phyloP scores from a whole-genome alignment of 2,888 invertebrate species.

The Harmothoe impar region DNA sequence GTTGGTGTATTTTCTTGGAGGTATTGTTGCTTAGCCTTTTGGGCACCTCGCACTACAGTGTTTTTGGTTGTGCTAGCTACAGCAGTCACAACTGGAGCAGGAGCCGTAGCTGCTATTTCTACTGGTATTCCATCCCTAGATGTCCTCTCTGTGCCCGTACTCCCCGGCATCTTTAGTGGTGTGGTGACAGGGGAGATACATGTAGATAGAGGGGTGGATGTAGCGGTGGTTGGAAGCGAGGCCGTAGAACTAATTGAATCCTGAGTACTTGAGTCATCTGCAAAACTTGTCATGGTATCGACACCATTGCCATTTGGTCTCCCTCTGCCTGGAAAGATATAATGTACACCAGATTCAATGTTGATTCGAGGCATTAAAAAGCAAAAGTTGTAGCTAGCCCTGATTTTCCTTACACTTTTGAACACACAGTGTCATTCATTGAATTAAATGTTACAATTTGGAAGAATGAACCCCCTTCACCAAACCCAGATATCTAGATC shows the following conservation, averaged over 20 bases:
- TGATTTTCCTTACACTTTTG: too few species aligned
- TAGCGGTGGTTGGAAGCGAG: slow-evolving; percentile 38
- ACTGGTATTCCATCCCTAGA: background rate
- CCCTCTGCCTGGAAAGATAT: background rate
- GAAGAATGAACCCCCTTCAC: too few species aligned
- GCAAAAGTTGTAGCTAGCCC: too few species aligned
- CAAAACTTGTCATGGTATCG: background rate
- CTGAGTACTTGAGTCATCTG: slow-evolving; percentile 55
- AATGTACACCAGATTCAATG: too few species aligned
- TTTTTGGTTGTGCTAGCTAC: background rate
- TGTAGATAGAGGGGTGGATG: background rate
- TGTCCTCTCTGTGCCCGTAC: background rate
- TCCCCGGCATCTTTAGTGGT: background rate
- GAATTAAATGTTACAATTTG: too few species aligned
- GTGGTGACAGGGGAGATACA: background rate
- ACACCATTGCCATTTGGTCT: background rate
- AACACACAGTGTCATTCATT: too few species aligned
- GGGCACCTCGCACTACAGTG: slow-evolving; percentile 11
- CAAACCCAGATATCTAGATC: too few species aligned
- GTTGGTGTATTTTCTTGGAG: slow-evolving; percentile 63
- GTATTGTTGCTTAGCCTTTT: slow-evolving; percentile 56
- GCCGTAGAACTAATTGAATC: slow-evolving; percentile 49
- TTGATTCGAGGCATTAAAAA: too few species aligned
- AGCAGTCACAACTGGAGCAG: background rate
- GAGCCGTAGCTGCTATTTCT: slow-evolving; percentile 9